A percentile compares a stretch with the other conserved stretches of the same genome.
phyloP scores from a whole-genome alignment of 2,888 invertebrate genomes.

The Flexamia atlantica region DNA sequence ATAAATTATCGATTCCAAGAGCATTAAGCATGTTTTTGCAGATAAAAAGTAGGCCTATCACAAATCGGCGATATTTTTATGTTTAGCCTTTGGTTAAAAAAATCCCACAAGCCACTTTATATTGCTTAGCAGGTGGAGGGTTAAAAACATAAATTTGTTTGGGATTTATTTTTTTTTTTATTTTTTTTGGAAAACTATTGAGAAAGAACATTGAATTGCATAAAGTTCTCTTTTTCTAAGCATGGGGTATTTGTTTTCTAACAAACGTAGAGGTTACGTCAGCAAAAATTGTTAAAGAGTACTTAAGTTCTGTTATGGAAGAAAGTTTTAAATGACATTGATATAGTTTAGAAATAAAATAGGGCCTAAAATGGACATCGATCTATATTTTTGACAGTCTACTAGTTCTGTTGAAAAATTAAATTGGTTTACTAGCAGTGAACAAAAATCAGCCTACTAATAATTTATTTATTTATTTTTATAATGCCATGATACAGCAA shows the following conservation, averaged over 20 bases:
- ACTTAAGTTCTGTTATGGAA: no score
- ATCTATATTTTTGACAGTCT: no score
- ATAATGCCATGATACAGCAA: no score
- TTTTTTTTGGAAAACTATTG: slow-evolving; percentile 2
- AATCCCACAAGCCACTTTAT: not conserved
- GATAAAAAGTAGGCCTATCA: not conserved
- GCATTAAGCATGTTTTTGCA: no score
- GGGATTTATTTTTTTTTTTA: no score
- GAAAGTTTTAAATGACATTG: no score
- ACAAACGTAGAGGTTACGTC: slow-evolving; percentile 21
- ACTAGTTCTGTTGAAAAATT: no score
- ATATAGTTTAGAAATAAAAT: no score
- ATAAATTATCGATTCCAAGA: no score
- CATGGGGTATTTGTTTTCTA: slow-evolving; percentile 4
- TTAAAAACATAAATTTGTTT: no score
- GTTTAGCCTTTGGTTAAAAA: not conserved
- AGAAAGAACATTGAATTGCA: not conserved
- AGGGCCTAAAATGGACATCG: no score
- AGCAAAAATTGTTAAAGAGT: slow-evolving; percentile 1
- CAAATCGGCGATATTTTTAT: not conserved
- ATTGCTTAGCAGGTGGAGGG: not conserved
- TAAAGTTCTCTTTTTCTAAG: slow-evolving; percentile 10
- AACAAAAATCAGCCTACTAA: slow-evolving; percentile 1
- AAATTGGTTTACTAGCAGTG: not conserved
- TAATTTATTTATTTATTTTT: no score